Base-by-base conservation (phyloP, 2,888 invertebrate species). In the Lasioglossum morio region DNA sequence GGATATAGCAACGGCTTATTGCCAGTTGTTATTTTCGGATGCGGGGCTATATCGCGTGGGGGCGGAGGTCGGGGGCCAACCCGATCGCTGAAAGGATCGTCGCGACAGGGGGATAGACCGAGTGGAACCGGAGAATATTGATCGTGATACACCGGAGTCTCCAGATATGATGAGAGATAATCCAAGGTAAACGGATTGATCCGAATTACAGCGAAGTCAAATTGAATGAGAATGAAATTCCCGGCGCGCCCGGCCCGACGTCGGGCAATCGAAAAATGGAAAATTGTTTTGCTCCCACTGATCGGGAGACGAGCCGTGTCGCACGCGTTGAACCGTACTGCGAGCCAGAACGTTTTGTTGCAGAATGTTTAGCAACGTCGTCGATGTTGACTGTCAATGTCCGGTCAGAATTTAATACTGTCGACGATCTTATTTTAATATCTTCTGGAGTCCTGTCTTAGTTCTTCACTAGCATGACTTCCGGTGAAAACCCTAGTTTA, bases 21-120 rank as follows among this genome's bases (percentile, higher is more conserved):
- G 94, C 93, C 92, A 93, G 92, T 93, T 93, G 91, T 94, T 93
- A 91, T 93, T 91, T 92, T 93, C 92, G 86, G 90, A 90, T 88
- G 89, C 91, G 82, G 43, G 82, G 85, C 82, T 88, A 77, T 82
- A 82, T 78, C 88, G 23, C 53, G 53, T 53, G 53, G 23, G 10
- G 57, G 12, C 0, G 57, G 3, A 3, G 53, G n/a, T 53, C 23
- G 70, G 73, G 60, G 43, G 72, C 37, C 37, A 79, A 63, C 23
- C 57, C 77, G 80, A 84, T 77, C 84, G 77, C 77, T 70, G 78
- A 66, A 79, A 70, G 79, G 75, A 84, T 77, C 70, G 72, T 81
- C 66, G 81, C 73, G 72, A 78, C 76, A 70, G n/a, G 69, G 75
- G 70, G 66, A 73, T 73, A 60, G 60, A 30, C 48, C 72, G 63